Evolutionary conservation across 2,888 invertebrate genomes (phyloP).

Genomic region (Amiota mariae): DNA sequence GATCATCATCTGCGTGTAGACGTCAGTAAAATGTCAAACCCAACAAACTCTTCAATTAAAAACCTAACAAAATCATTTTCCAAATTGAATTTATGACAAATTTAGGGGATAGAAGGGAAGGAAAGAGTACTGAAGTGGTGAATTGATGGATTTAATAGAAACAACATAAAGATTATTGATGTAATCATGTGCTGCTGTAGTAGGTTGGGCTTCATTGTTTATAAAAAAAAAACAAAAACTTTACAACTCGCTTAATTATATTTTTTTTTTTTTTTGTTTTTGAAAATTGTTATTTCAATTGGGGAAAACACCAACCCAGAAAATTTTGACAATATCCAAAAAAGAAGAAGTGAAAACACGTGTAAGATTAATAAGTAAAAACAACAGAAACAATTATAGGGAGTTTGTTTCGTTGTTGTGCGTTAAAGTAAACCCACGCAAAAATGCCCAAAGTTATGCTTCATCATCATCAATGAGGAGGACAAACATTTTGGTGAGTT

Average conservation of each 20-base stretch:
- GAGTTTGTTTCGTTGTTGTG: neutral
- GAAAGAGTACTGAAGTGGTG: neutral
- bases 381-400: neutral
- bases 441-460: neutral
- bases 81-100: neutral
- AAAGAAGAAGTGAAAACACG: constrained; percentile 9
- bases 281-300: too few species aligned
- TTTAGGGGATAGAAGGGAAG: neutral
- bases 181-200: neutral
- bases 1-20: too few species aligned
- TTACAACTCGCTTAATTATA: constrained; percentile 21
- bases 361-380: constrained; percentile 10
- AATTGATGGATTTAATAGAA: neutral
- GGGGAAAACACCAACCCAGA: constrained; percentile 7
- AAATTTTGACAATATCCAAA: constrained; percentile 1
- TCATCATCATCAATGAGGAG: neutral
- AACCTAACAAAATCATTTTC: constrained; percentile 21
- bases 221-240: neutral
- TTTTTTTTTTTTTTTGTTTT: neutral
- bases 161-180: neutral
- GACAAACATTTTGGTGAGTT: neutral
- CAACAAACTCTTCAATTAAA: constrained; percentile 18
- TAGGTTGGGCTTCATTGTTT: neutral
- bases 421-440: neutral
- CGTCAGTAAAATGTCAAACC: constrained; percentile 17